These are phyloP conservation scores for Propithecus perrieri DNA, from an alignment of 2,797 vertebrate genomes.

Conservation along the genomic window DNA sequence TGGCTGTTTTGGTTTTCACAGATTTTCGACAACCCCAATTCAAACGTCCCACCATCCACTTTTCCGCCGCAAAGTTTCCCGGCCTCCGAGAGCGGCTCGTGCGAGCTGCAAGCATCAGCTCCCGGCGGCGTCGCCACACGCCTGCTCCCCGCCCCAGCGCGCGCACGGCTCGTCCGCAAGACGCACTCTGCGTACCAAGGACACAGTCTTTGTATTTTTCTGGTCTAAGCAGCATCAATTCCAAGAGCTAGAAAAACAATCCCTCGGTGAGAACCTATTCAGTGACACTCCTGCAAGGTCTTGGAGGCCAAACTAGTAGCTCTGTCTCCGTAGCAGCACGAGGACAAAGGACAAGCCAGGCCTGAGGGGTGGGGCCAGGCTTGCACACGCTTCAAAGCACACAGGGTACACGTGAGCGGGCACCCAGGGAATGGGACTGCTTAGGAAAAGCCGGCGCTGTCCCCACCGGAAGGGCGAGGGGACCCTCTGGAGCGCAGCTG, in stretches of 20 bases:
- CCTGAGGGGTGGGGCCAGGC: background rate
- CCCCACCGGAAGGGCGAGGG: background rate
- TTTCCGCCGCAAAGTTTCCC: background rate
- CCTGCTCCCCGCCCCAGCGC: background rate
- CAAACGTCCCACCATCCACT: background rate
- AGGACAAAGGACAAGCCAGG: constrained; percentile 6
- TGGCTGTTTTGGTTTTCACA: background rate
- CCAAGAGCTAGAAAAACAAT: constrained; percentile 16
- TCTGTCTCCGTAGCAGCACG: background rate
- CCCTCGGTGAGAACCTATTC: background rate
- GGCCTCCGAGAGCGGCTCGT: background rate
- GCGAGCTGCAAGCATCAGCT: background rate
- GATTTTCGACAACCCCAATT: background rate
- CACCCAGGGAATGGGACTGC: background rate
- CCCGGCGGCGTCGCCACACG: background rate
- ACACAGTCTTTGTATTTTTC: background rate
- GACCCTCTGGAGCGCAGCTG: accelerated
- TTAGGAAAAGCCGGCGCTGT: background rate
- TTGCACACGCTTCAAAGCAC: background rate
- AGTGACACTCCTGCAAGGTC: background rate
- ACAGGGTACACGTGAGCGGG: accelerated
- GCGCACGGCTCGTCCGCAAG: background rate
- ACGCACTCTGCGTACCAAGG: background rate
- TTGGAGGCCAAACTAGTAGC: background rate
- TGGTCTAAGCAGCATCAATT: background rate